Evolutionary conservation across 2,113 vertebrate genomes (phyloP), one percentile per base, ranked within the genome.

Genomic region (Nymphicus hollandicus): DNA sequence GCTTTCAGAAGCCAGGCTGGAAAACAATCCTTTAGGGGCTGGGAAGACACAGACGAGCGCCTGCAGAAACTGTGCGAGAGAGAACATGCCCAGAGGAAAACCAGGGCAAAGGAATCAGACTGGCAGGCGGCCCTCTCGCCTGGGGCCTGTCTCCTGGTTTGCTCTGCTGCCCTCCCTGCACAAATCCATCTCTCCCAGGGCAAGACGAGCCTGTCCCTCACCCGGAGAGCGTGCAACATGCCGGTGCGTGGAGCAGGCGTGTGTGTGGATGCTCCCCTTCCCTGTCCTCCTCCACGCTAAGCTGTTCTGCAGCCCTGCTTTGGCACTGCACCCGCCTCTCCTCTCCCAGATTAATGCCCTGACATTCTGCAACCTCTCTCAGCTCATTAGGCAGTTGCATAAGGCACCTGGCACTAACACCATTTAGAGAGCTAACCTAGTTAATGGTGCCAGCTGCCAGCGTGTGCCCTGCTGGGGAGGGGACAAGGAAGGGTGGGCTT

Each of bases 331-430:
- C 53, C 76, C 85, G 1, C 85, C 93, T 92, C 95, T 91, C 55
- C 85, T 88, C 90, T 81, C 93, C 77, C 88, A 88, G 95, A 95
- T 97, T 96, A 96, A 93, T 29, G 88, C 83, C 1, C 9, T 96
- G 96, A 96, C 96, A 91, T 95, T 96, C 91, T 91, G 91, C 95
- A 96, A 85, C 95, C 89, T 93, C 97, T 88, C 94, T 97, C 96
- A 96, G 93, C 94, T 96, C 94, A 95, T 97, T 96, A 96, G 66
- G 94, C 86, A 24, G 83, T 96, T 96, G 92, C 91, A 2, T 96
- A 96, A 97, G 31, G 28, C 56, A 16, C 56, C 73, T 81, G 16
- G 93, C 69, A 37, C 73, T 86, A 93, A 91, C 61, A 72, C 90
- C 72, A 18, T 44, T 88, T 76, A 89, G 50, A 86, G 77, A 95